Evolutionary conservation across 2,797 vertebrate species (phyloP), one percentile per base, ranked within the genome.

Genomic region (Echeneis naucrates): DNA sequence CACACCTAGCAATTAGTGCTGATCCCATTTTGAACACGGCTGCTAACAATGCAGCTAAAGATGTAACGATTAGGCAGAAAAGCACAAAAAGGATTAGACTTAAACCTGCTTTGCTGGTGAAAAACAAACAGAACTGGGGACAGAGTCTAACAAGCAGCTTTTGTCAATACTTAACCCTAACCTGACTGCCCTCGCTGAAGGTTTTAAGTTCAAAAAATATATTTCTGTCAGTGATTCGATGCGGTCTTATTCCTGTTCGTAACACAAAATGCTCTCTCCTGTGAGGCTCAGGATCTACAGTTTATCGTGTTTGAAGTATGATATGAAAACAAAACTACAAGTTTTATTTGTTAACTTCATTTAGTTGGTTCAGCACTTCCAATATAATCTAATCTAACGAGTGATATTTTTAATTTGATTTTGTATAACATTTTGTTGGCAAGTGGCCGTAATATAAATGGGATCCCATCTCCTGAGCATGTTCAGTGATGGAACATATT

Each of bases 41-140:
- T 12, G 53, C 62, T 33, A 40, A 66, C 54, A 55, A 48, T 38
- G 32, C 35, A 61, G 66, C 68, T 68, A 51, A 23, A 23, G 30
- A 51, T 57, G 32, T 66, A 65, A 70, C 68, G 56, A 77, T 52
- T 21, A 47, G 69, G 50, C 69, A 61, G 65, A 24, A 12, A 21
- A 5, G 21, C 6, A 16, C 23, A 42, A 40, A 23, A 50, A 38
- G 55, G 55, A 67, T 78, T 71, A 67, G 52, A 57, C 61, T 54
- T 63, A 54, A 72, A 48, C 48, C 63, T 21, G 48, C 72, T 68
- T 50, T n/a, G 30, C 47, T 42, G 16, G 35, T 17, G 63, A 37
- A 68, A 65, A 73, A 65, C 19, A 66, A 57, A 63, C n/a, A 32
- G 7, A 55, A 68, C 5, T 52, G 30, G 27, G 58, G 27, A 17